Conservation (phyloP, 2,113 vertebrate species). For the Alces alces region DNA sequence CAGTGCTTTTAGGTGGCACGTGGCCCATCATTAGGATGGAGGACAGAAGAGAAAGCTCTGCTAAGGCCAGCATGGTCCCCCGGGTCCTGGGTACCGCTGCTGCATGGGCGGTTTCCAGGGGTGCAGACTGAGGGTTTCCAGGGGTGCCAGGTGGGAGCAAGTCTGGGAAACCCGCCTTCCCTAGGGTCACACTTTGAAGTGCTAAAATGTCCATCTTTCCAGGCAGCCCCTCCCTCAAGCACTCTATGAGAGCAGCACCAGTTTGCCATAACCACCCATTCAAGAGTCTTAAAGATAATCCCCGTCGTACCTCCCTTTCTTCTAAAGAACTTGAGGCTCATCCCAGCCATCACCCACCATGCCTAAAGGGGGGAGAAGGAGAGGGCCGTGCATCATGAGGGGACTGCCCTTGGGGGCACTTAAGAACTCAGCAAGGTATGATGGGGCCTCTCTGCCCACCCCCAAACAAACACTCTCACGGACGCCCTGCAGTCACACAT, state of each 20-base stretch:
- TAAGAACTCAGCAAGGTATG: accelerated
- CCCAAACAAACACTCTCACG: too few relatives aligned
- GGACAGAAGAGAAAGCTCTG: background rate
- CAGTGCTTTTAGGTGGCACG: background rate
- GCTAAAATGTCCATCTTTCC: background rate
- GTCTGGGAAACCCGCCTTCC: background rate
- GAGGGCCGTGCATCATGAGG: background rate
- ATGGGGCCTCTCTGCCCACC: background rate
- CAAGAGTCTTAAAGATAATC: background rate
- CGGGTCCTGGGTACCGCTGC: background rate
- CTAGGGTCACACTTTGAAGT: background rate
- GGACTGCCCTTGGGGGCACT: background rate
- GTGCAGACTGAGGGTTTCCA: background rate
- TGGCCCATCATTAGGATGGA: background rate
- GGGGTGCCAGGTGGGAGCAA: background rate
- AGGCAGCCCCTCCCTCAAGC: background rate
- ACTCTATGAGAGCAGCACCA: background rate
- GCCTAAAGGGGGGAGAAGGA: background rate
- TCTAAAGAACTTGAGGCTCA: background rate
- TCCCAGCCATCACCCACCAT: accelerated
- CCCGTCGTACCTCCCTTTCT: background rate
- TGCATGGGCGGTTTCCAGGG: accelerated
- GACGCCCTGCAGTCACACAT: background rate
- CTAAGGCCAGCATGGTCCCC: accelerated
- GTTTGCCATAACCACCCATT: background rate